Conservation (phyloP, 2,797 vertebrate genomes). For the Xenops minutus region DNA sequence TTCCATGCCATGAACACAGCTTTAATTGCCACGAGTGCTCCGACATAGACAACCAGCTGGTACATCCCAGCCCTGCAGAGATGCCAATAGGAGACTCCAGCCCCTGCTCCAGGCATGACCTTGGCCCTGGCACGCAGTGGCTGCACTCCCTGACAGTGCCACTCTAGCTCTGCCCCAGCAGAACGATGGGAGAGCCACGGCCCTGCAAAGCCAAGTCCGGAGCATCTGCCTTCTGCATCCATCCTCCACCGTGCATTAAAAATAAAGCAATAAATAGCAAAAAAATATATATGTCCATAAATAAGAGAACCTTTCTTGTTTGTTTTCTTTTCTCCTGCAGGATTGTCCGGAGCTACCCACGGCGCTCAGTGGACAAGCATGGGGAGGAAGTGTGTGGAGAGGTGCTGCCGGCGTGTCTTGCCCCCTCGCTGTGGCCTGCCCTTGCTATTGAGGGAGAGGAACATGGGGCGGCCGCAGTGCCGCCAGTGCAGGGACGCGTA, state of each 20-base stretch:
- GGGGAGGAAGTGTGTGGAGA: constrained; percentile 92
- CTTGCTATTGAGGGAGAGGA: constrained; percentile 86
- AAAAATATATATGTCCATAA: constrained; percentile 27
- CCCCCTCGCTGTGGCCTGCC: constrained; percentile 82
- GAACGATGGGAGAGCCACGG: not conserved
- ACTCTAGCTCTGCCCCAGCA: rapidly evolving
- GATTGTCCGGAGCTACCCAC: rapidly evolving
- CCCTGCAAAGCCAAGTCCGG: rapidly evolving
- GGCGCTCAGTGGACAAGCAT: constrained; percentile 81
- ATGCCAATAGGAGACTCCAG: not conserved
- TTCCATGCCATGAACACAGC: not conserved
- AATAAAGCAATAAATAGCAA: constrained; percentile 53
- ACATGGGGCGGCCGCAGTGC: constrained; percentile 87
- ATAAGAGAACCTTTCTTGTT: not conserved
- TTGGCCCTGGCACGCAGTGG: rapidly evolving
- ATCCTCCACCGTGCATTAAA: not conserved
- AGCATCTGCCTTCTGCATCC: not conserved
- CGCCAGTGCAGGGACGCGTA: constrained; percentile 89
- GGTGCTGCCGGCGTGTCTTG: constrained; percentile 84
- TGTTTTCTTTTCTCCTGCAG: not conserved
- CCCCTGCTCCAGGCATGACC: not conserved
- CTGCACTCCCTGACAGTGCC: rapidly evolving
- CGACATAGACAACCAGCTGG: not conserved
- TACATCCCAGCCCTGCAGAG: not conserved
- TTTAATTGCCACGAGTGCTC: constrained; percentile 1